Conservation (phyloP, 2,797 vertebrate species). For the Xerus rutilus region DNA sequence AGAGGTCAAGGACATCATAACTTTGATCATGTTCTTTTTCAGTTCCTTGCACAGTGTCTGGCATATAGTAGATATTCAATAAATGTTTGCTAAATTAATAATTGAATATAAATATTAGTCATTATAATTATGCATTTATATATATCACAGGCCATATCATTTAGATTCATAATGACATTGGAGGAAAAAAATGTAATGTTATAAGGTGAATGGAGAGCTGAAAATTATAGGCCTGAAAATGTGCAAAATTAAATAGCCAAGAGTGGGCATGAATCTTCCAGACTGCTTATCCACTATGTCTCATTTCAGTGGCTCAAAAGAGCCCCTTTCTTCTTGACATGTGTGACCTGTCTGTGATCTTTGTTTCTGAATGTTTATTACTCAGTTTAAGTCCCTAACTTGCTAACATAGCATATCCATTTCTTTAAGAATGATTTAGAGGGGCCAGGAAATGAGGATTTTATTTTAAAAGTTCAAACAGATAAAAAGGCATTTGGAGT, state of each 20-base stretch:
- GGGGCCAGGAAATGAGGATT: conserved; percentile 39
- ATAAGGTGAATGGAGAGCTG: background rate
- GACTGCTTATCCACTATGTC: background rate
- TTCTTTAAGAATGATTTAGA: conserved; percentile 37
- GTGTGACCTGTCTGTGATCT: background rate
- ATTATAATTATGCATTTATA: conserved; percentile 12
- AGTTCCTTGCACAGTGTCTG: background rate
- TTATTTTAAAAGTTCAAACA: conserved; percentile 38
- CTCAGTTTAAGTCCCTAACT: conserved; percentile 21
- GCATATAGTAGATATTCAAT: background rate
- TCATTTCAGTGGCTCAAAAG: background rate
- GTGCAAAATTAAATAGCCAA: conserved; percentile 10
- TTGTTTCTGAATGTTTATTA: background rate
- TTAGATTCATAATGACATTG: background rate
- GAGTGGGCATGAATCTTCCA: background rate
- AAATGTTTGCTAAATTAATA: background rate
- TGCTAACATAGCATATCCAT: background rate
- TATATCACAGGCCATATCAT: background rate
- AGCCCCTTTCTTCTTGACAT: background rate
- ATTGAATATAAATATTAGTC: background rate
- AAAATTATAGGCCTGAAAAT: background rate
- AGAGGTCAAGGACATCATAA: background rate
- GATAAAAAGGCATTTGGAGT: background rate
- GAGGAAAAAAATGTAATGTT: background rate
- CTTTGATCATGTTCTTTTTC: background rate